Percentiles rank a stretch among this genome's conserved stretches.
Conservation (phyloP, 2,113 vertebrate species). For the Corythornis madagascariensis region DNA sequence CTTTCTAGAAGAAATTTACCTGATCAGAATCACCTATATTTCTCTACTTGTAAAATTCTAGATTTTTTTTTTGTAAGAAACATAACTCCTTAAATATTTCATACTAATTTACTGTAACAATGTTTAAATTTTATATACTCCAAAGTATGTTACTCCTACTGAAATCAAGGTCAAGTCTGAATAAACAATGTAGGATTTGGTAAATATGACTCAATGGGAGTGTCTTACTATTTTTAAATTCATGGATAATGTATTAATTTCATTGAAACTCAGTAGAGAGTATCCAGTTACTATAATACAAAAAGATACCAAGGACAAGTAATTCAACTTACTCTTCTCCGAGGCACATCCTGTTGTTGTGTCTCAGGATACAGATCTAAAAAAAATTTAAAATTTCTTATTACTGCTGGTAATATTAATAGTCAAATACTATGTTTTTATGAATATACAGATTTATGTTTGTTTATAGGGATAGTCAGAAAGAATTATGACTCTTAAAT, state of each 20-base stretch:
- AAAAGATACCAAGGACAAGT: neutral
- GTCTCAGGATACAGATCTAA: conserved; percentile 93
- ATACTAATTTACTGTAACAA: neutral
- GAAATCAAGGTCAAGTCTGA: neutral
- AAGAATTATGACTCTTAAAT: neutral
- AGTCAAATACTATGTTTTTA: neutral
- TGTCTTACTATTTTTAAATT: neutral
- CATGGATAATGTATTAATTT: neutral
- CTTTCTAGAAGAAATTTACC: neutral
- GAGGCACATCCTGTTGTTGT: conserved; percentile 87
- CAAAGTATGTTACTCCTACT: neutral
- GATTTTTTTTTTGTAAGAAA: neutral
- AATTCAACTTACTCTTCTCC: conserved; percentile 82
- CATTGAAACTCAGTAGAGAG: neutral
- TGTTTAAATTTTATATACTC: neutral
- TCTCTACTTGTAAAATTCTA: neutral
- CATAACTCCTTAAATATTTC: neutral
- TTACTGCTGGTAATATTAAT: neutral
- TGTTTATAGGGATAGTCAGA: neutral
- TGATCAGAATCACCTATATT: neutral
- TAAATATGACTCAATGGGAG: neutral
- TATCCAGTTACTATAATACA: neutral
- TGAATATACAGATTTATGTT: neutral
- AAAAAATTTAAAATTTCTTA: neutral
- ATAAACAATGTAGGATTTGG: neutral